Conservation (phyloP, 2,797 vertebrate genomes). For the Varecia variegata region DNA sequence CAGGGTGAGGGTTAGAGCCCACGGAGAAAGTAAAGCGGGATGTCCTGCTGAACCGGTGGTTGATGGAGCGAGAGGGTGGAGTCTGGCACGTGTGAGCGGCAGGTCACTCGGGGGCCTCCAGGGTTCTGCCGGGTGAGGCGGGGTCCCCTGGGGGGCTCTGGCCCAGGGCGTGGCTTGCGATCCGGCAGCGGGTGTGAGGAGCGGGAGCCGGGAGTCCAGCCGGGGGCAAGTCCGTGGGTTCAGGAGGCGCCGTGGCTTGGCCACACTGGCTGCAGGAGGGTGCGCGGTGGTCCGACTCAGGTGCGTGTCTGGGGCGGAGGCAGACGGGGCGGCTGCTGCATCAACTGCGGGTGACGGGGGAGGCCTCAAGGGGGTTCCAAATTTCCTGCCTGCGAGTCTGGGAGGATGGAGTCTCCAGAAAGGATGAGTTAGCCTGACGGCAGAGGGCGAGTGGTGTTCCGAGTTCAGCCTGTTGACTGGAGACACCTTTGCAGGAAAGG, state of each 20-base stretch:
- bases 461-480: not conserved
- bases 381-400: not conserved
- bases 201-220: fast-evolving
- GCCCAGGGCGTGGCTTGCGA: not conserved
- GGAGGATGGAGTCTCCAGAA: not conserved
- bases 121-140: too few relatives aligned
- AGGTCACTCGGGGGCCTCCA: too few relatives aligned
- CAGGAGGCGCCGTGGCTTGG: fast-evolving
- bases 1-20: too few relatives aligned
- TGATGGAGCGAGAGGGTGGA: too few relatives aligned
- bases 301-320: not conserved
- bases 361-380: fast-evolving
- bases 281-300: not conserved
- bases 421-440: not conserved
- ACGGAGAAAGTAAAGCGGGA: not conserved
- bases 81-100: fast-evolving
- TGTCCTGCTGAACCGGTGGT: not conserved
- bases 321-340: not conserved
- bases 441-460: fast-evolving
- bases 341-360: fast-evolving
- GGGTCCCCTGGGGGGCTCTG: too few relatives aligned
- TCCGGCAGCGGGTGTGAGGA: fast-evolving
- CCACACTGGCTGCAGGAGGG: not conserved
- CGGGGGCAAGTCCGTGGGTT: fast-evolving
- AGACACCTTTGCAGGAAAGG: not conserved